Evolutionary conservation across 2,888 invertebrate species (phyloP), one percentile per base, ranked within the genome.

Genomic region (Lasioglossum villosulum): DNA sequence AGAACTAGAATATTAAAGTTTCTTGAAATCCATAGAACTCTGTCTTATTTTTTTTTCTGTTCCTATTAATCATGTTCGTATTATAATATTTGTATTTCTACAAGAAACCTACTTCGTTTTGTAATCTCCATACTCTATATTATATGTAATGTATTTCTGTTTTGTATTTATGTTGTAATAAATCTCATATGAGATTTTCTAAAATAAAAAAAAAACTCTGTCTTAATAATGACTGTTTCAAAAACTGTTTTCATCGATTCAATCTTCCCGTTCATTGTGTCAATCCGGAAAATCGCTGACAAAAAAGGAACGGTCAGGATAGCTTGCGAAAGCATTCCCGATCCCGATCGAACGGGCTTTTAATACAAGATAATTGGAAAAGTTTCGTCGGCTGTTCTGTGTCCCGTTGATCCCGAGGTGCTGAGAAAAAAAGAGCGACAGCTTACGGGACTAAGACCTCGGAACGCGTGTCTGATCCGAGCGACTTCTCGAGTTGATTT

Each of bases 381-480:
- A 88, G 87, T 90, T 88, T 86, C 79, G 71, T 19, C 19, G 78
- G 16, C 48, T 37, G 78, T 8, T 59, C 77, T 72, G 23, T 39
- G 71, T 42, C 66, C 5, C 68, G 52, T 37, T 72, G 84, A 83
- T 75, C 85, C 89, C 86, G 89, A 90, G 78, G 10, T 12, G n/a
- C n/a, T 10, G 56, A n/a, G 12, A n/a, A 48, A 48, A 89, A 89
- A 90, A 86, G 84, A 74, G 39, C 83, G 84, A 78, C 89, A 80
- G 88, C 92, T 91, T 89, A 78, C 82, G 75, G 37, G 70, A 71
- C 77, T 75, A 75, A 84, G 76, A 71, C 78, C 48, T 72, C 19
- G 82, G 86, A 74, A 88, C 89, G 92, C 90, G 89, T 90, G 92
- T 90, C 89, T 89, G 90, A 92, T 90, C 90, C 83, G 81, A 59